A percentile compares a stretch with the other conserved stretches of the same genome.
These are phyloP conservation scores for Neelides sp. DNA, from an alignment of 1,140 invertebrate species.

Conservation along the genomic window DNA sequence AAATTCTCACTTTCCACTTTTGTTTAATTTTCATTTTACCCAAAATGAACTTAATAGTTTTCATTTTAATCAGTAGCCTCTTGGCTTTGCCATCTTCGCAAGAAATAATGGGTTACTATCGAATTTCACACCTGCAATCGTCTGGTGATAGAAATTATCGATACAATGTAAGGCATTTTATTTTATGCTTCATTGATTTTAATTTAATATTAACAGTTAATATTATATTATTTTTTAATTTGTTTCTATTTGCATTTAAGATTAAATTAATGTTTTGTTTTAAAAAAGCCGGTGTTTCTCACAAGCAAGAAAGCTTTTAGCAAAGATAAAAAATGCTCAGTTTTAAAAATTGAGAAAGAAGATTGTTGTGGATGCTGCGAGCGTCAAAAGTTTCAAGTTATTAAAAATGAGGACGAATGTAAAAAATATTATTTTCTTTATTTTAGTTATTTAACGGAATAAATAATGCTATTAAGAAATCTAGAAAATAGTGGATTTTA, in stretches of 20 bases:
- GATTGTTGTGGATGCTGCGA: constrained; percentile 2
- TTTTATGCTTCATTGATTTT: neutral
- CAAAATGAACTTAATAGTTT: too few species aligned
- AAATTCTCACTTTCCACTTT: too few species aligned
- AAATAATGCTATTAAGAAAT: too few species aligned
- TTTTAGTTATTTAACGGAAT: too few species aligned
- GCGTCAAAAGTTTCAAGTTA: constrained; percentile 2
- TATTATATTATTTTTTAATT: too few species aligned
- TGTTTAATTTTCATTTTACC: too few species aligned
- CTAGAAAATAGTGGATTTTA: too few species aligned
- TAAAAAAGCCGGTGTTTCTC: neutral
- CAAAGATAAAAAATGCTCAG: neutral
- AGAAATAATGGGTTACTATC: neutral
- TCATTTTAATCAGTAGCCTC: too few species aligned
- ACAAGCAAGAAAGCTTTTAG: neutral
- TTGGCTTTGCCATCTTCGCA: too few species aligned
- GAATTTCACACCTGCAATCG: neutral
- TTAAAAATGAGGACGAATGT: neutral
- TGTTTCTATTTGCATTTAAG: too few species aligned
- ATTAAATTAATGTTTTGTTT: too few species aligned
- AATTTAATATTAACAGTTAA: neutral
- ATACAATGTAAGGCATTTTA: constrained; percentile 1
- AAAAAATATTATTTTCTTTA: too few species aligned
- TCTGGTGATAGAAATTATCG: neutral
- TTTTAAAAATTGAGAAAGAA: neutral